Evolutionary conservation across 1,140 invertebrate genomes (phyloP).

Genomic region (Drosophila auraria): DNA sequence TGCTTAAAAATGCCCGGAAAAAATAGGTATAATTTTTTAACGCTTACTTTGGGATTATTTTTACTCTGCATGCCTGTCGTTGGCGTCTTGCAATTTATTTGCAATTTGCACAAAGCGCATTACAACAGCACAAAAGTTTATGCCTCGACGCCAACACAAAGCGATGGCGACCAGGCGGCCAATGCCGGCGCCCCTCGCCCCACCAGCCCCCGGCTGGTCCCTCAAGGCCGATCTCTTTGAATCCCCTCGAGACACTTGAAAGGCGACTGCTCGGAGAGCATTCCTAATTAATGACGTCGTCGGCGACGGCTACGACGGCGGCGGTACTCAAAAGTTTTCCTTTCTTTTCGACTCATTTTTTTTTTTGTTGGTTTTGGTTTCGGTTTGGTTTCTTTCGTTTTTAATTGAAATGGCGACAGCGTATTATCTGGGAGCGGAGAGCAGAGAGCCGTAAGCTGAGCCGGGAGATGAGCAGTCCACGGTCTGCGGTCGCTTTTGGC

Average conservation of each 20-base stretch:
- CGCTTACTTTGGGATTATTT: constrained; percentile 2
- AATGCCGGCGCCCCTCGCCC: constrained; percentile 26
- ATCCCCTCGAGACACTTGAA: constrained; percentile 64
- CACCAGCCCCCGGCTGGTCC: not conserved
- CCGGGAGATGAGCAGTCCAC: constrained; percentile 44
- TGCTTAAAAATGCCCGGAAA: too few species aligned
- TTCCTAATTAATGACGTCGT: constrained; percentile 82
- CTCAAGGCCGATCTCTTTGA: constrained; percentile 37
- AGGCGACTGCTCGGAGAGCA: constrained; percentile 69
- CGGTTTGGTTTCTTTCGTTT: constrained; percentile 50
- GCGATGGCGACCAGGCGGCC: constrained; percentile 62
- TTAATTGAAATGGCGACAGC: constrained; percentile 70
- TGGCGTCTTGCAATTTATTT: constrained; percentile 80
- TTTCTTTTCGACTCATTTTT: constrained; percentile 37
- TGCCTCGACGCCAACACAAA: constrained; percentile 80
- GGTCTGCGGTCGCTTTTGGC: constrained; percentile 46
- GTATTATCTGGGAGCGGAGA: constrained; percentile 34
- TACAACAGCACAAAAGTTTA: constrained; percentile 68
- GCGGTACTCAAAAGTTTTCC: constrained; percentile 41
- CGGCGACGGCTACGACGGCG: constrained; percentile 25
- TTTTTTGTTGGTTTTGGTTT: constrained; percentile 24
- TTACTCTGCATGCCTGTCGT: constrained; percentile 28
- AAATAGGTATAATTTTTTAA: too few species aligned
- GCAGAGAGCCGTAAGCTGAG: constrained; percentile 27
- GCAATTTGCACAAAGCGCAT: constrained; percentile 80